Evolutionary conservation across 2,113 vertebrate species (phyloP).

Genomic region (human): GRCh38 chrX:24152501-24153000

Average conservation of each 20-base stretch:
- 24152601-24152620: background rate
- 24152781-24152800: background rate
- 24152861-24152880: background rate
- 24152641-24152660: background rate
- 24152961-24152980: conserved; percentile 33
- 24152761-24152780: background rate
- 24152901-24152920: background rate
- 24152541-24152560: background rate
- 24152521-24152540: background rate
- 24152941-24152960: background rate
- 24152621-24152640: background rate
- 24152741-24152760: background rate
- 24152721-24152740: background rate
- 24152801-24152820: background rate
- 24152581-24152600: background rate
- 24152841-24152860: background rate
- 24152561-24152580: background rate
- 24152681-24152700: conserved; percentile 25
- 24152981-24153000: background rate
- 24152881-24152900: background rate
- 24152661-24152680: conserved; percentile 14
- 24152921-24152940: background rate
- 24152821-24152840: background rate
- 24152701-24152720: conserved; percentile 42
- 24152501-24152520: background rate